Evolutionary conservation across 1,140 invertebrate species (phyloP), one percentile per base, ranked within the genome.

Genomic region (Diachasma alloeum): DNA sequence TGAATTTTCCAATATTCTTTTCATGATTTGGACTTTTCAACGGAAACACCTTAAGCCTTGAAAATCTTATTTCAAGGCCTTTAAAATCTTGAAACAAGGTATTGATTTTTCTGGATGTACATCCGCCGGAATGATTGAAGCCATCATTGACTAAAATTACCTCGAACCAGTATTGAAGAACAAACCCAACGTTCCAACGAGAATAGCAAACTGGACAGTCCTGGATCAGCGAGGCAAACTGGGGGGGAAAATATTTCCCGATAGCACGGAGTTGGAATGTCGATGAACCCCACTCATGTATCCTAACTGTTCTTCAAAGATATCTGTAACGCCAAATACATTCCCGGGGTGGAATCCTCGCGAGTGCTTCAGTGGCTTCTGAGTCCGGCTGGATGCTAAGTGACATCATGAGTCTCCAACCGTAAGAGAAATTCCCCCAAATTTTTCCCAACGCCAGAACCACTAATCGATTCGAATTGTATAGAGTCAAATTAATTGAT

Each of bases 301-400:
- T 84, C 81, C 82, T 85, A 85, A 85, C 84, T 83, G 84, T 85
- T 83, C 75, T 69, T 24, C 36, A 68, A 68, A 68, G n/a, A 68
- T 17, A 68, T 37, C 81, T 74, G 39, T 22, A 74, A 67, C 76
- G 67, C 68, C 31, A 82, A 85, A 85, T 82, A 82, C 83, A 85
- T 78, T 15, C 77, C 77, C 31, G 81, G 77, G 79, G 77, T 6
- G 19, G 66, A 44, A 73, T 68, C 37, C 11, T 6, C n/a, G 19
- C 24, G 73, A 0, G 24, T 78, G 70, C 76, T 75, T 46, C 83
- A 84, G 84, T 85, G 17, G 26, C 69, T 76, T 48, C 26, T 19
- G 39, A 79, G 78, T 19, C 4, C 44, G 48, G 31, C 31, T 31
- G 31, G 6, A 13, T 4, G 63, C 31, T 6, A 26, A 26, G 69